Evolutionary conservation across 2,113 vertebrate species (phyloP), one percentile per base, ranked within the genome.

Genomic region (Tragelaphus imberbis): DNA sequence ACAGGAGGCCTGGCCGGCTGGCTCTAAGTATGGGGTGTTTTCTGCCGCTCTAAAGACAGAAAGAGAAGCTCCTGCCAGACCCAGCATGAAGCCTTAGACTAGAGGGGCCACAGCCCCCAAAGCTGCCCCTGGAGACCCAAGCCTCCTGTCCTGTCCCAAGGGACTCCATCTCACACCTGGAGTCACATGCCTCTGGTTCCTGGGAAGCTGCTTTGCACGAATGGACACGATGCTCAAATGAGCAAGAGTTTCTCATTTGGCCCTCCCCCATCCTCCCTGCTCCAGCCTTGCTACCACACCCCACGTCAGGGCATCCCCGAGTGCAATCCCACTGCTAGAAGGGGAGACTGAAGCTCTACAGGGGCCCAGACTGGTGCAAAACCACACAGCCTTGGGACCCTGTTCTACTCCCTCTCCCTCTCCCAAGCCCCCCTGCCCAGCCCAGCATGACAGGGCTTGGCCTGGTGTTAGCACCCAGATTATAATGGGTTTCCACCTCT

Each of bases 1-100:
- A 21, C 16, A 47, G 16, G 40, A 59, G 7, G 44, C n/a, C 56
- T 1, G 1, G 17, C 49, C 1, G 1, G 56, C 21, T 1, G 2
- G 33, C 10, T 51, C 13, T 79, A 40, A 11, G 59, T 36, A 63
- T 28, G 23, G 19, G n/a, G 3, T 75, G 6, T 79, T 56, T 75
- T 77, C 80, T 92, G 80, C 14, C 30, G 59, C 53, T 65, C 16
- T 65, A 1, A 25, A 28, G 51, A 79, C 59, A 49, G 58, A 61
- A 59, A 56, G n/a, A 23, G 59, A 63, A 85, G 40, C 19, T 40
- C 21, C 71, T 89, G 58, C 58, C 40, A 27, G 53, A 53, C 23
- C 47, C 16, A 13, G 23, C 47, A 28, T 13, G 6, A 51, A 10
- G n/a, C 33, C 55, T 90, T 58, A 27, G 61, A 55, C 87, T 91